Conservation (phyloP, 2,797 vertebrate genomes). For the Spheniscus humboldti region DNA sequence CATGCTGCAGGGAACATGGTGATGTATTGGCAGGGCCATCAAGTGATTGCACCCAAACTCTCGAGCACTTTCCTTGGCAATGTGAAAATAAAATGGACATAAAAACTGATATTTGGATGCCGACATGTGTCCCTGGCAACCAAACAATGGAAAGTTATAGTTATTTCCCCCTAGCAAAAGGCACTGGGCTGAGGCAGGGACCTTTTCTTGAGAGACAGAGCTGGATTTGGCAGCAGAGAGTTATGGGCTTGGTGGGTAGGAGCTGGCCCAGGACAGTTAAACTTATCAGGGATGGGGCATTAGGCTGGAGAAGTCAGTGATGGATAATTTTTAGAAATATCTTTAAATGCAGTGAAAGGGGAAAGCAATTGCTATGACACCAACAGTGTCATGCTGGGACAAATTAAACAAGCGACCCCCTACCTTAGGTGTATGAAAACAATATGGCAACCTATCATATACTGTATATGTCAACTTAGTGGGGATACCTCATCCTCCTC, state of each 20-base stretch:
- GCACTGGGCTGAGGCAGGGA: not conserved
- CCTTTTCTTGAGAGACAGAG: not conserved
- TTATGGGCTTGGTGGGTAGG: not conserved
- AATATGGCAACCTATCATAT: not conserved
- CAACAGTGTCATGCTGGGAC: not conserved
- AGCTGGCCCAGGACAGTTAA: not conserved
- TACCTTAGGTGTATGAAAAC: not conserved
- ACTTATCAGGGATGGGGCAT: not conserved
- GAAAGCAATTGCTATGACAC: not conserved
- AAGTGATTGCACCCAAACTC: not conserved
- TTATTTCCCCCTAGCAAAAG: not conserved
- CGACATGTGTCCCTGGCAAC: not conserved
- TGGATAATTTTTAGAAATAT: not conserved
- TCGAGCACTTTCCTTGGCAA: not conserved
- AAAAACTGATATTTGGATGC: not conserved
- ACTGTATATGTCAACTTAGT: not conserved
- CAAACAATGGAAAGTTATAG: not conserved
- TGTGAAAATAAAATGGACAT: not conserved
- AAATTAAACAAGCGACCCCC: not conserved
- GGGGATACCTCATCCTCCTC: not conserved
- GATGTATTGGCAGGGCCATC: not conserved
- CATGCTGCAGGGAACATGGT: not conserved
- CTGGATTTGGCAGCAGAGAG: not conserved
- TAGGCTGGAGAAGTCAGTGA: not conserved
- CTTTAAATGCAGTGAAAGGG: not conserved